Base-by-base conservation (phyloP, 2,888 invertebrate genomes). In the Deilephila porcellus region DNA sequence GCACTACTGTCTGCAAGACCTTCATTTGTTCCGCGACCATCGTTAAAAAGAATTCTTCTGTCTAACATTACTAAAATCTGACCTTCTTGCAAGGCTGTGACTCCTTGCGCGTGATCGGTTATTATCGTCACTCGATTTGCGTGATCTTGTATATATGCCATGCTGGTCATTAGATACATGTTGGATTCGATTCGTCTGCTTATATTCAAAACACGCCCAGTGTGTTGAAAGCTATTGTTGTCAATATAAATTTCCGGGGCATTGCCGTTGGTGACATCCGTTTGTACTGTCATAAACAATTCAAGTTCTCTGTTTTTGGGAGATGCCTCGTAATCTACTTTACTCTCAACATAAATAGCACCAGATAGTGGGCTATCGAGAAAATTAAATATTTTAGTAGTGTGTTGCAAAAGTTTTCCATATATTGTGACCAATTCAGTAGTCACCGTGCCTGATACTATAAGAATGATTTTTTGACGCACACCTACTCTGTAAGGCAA, bases 41-140 rank as follows among this genome's bases (percentile, higher is more conserved):
- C 99, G 86, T 99, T 98, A 86, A 98, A 98, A 14, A 98, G 95
- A 3, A 99, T 97, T 73, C 99, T 95, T 20, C 99, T 95, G 85
- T 99, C 99, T 76, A 99, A 92, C 97, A 99, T 98, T 0, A 99
- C 96, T 83, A 99, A 98, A 70, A 99, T 85, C 90, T 97, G 97
- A 1, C 99, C 99, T 6, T 97, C 97, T 83, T 98, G 97, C 88
- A 98, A 96, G 75, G 98, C 97, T 3, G 98, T 97, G 0, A 98
- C 97, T 3, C 99, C 99, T 95, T 99, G 97, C 0, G 98, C 97
- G 85, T 98, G 98, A 76, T 98, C 97, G 0, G 98, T 97, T 56
- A 99, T 87, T 71, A 98, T 88, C 1, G 97, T 97, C 25, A 99
- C 86, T 25, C 99, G 91, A 74, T 95, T 91, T 77, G 89, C 94